Conservation (phyloP, 2,888 invertebrate species). For the Oscheius sp. region DNA sequence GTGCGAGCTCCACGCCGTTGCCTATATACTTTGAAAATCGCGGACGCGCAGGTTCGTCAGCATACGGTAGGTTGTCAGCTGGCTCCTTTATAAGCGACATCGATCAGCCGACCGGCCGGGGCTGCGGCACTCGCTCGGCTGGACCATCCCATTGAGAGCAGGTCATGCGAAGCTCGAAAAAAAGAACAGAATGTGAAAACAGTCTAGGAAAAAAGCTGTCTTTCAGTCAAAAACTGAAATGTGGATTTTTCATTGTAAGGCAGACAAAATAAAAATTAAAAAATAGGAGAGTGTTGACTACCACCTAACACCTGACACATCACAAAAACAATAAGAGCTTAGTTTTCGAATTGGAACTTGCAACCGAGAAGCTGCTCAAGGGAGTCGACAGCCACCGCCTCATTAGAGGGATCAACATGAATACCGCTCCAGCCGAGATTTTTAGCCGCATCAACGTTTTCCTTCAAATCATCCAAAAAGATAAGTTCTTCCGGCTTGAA, state of each 20-base stretch:
- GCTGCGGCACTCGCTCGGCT: constrained; percentile 24
- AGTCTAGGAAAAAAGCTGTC: not conserved
- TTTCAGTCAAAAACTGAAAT: not conserved
- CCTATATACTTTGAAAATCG: constrained; percentile 42
- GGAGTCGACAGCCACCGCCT: constrained; percentile 8
- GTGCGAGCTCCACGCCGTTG: constrained; percentile 30
- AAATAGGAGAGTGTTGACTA: not conserved
- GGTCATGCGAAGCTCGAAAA: not conserved
- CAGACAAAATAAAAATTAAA: not conserved
- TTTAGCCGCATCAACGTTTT: constrained; percentile 59
- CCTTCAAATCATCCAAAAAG: constrained; percentile 59
- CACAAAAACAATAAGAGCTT: not conserved
- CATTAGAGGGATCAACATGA: constrained; percentile 39
- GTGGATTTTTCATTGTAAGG: not conserved
- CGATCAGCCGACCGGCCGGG: constrained; percentile 29
- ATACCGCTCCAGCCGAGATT: constrained; percentile 58
- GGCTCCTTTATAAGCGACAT: constrained; percentile 38
- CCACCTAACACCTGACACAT: too few species aligned
- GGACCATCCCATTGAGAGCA: constrained; percentile 16
- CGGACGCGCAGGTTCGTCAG: constrained; percentile 32
- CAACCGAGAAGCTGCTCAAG: constrained; percentile 19
- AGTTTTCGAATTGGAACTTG: constrained; percentile 15
- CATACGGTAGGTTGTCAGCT: constrained; percentile 36
- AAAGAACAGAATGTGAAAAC: not conserved
- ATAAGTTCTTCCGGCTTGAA: constrained; percentile 52